Base-by-base conservation (phyloP, 2,888 invertebrate species). In the Cheilosia grossa region DNA sequence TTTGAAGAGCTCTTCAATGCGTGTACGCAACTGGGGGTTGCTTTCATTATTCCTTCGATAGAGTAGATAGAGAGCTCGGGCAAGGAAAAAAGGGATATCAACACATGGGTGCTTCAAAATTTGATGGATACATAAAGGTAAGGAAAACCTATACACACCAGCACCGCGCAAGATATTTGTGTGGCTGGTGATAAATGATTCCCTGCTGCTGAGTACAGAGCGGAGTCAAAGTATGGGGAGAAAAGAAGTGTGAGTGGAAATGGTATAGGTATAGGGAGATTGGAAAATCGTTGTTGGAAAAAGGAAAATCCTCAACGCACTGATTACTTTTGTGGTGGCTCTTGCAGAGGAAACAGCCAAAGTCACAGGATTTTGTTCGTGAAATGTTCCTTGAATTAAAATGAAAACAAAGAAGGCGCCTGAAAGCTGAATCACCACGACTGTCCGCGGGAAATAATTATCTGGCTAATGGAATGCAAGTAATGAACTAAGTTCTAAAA, bases 91-190 rank as follows among this genome's bases (percentile, higher is more conserved):
- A 82, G 72, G 72, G 77, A 85, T 81, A 85, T 85, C 85, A 85
- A 85, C 85, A 85, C 85, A 81, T 85, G 85, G 85, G 81, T 85
- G 81, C 77, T 81, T 73, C 33, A 72, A 72, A 63, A 53, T 72
- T 75, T 77, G 75, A 72, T 75, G 66, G 70, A 77, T 77, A 85
- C 61, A 77, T 85, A 72, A 72, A 77, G 81, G 75, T 85, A 69
- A 61, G 49, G 47, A 53, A 54, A 75, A 27, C 58, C 40, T 64
- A 74, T 61, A 33, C 51, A 69, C 47, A 56, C 24, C 74, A 74
- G 33, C 64, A 53, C 51, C 51, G 37, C 58, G 24, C 44, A 42
- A 51, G 70, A 67, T 74, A 69, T 70, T 69, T 75, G 54, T 63
- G 59, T 66, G 69, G 59, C 63, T 59, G 51, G 53, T 83, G 80